A percentile compares a stretch with the other conserved stretches of the same genome.
Evolutionary conservation across 2,113 vertebrate species (phyloP).

Genomic region (Callopanchax toddi): DNA sequence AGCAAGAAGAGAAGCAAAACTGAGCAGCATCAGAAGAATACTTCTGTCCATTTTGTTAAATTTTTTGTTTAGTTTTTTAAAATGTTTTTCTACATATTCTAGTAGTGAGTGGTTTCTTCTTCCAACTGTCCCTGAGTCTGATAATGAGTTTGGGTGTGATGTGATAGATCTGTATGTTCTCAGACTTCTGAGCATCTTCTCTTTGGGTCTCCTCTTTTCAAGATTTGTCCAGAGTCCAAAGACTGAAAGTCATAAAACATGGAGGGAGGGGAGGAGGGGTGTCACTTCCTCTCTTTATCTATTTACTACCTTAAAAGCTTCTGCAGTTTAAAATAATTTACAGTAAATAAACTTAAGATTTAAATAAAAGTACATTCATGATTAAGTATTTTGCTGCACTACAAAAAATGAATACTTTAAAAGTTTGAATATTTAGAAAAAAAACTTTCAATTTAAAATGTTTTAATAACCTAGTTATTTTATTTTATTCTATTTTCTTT

Average conservation of each 20-base stretch:
- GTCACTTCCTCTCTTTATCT: not conserved
- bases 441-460: too few species aligned
- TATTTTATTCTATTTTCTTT: too few species aligned
- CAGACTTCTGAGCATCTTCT: conserved; percentile 64
- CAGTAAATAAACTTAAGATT: too few species aligned
- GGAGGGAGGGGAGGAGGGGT: conserved; percentile 11
- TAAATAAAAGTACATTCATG: too few species aligned
- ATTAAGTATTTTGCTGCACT: too few species aligned
- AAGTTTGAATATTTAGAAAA: too few species aligned
- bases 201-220: conserved; percentile 63
- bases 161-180: conserved; percentile 16
- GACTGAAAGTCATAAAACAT: conserved; percentile 72
- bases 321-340: not conserved
- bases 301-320: not conserved
- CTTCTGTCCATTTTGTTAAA: conserved; percentile 37
- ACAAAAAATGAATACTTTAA: too few species aligned
- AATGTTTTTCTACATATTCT: conserved; percentile 46
- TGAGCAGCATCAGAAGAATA: conserved; percentile 58
- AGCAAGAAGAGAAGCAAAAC: conserved; percentile 55
- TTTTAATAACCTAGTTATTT: too few species aligned
- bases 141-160: too few species aligned
- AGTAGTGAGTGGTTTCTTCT: not conserved
- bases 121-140: not conserved
- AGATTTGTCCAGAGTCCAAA: conserved; percentile 71
- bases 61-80: conserved; percentile 6